Evolutionary conservation across 2,113 vertebrate species (phyloP).

Genomic region (Laterallus jamaicensis): DNA sequence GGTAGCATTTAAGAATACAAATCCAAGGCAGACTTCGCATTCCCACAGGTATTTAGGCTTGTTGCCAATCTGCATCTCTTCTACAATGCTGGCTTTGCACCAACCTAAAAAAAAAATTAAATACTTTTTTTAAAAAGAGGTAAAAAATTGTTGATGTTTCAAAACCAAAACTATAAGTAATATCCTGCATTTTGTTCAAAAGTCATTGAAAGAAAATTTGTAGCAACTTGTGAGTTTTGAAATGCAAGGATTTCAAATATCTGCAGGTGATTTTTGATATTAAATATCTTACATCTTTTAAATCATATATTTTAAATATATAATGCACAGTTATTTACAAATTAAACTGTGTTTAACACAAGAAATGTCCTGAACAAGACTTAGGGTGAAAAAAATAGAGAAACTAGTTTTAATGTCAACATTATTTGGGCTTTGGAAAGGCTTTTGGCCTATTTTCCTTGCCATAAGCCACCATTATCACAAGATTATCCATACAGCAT

Average conservation of each 20-base stretch:
- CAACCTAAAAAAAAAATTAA: background rate
- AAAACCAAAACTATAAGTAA: background rate
- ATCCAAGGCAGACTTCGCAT: conserved; percentile 56
- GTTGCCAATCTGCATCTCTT: conserved; percentile 65
- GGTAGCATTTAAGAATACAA: conserved; percentile 65
- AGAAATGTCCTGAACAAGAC: background rate
- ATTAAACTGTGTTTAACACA: background rate
- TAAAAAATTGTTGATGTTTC: background rate
- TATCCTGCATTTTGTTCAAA: background rate
- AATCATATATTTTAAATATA: background rate
- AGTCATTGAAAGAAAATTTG: background rate
- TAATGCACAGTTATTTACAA: background rate
- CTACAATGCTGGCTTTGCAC: conserved; percentile 55
- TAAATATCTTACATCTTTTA: background rate
- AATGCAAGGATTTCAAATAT: background rate
- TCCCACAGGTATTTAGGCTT: conserved; percentile 59
- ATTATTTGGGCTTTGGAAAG: background rate
- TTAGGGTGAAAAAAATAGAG: rapidly evolving
- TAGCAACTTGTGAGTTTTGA: background rate
- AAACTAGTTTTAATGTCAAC: background rate
- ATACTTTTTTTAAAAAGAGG: background rate
- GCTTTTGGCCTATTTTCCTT: background rate
- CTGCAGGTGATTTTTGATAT: background rate
- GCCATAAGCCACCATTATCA: background rate
- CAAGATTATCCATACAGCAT: background rate